Evolutionary conservation across 2,797 vertebrate genomes (phyloP).

Genomic region (Ctenosaura bakeri): DNA sequence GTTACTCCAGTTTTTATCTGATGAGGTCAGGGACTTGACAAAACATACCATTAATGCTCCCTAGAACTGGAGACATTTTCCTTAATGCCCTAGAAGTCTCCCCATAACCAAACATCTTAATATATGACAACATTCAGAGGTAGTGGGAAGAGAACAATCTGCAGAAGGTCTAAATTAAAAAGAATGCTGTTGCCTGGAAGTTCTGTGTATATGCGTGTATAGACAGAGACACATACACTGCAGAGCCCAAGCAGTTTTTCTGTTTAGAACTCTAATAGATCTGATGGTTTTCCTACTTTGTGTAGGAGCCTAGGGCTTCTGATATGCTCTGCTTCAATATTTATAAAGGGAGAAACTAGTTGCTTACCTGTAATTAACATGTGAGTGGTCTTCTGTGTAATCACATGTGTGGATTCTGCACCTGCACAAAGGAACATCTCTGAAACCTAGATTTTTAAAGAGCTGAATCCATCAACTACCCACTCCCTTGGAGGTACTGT

Average conservation of each 20-base stretch:
- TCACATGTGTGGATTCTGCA: not conserved
- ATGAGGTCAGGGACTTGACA: not conserved
- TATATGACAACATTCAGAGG: not conserved
- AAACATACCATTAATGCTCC: not conserved
- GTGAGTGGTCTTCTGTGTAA: not conserved
- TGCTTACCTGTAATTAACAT: not conserved
- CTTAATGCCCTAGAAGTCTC: not conserved
- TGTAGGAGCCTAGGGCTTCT: not conserved
- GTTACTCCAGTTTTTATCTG: not conserved
- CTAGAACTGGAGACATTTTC: not conserved
- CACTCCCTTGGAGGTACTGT: not conserved
- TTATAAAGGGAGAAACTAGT: constrained; percentile 7
- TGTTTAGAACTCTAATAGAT: not conserved
- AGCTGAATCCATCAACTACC: too few relatives aligned
- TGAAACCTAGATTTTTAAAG: not conserved
- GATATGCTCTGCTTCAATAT: not conserved
- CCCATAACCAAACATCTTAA: not conserved
- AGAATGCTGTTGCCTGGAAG: not conserved
- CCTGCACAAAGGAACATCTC: not conserved
- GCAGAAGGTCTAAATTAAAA: not conserved
- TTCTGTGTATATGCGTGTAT: not conserved
- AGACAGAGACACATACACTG: too few relatives aligned
- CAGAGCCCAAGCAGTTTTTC: not conserved
- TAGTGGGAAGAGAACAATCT: not conserved
- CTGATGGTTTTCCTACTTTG: not conserved